Conservation (phyloP, 1,140 invertebrate species). For the Heliothis subflexa region DNA sequence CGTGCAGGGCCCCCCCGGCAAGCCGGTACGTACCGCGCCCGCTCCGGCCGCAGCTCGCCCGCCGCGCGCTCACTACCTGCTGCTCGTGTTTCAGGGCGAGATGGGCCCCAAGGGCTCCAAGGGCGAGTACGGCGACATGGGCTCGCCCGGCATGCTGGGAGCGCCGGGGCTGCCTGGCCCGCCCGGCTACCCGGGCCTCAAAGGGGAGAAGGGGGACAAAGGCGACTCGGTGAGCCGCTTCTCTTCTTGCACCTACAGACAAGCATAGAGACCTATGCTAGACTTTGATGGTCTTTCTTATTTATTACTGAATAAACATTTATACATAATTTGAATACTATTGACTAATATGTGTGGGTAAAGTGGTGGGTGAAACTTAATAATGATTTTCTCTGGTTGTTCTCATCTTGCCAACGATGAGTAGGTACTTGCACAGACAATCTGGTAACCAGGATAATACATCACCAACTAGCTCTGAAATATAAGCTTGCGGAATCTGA, state of each 20-base stretch:
- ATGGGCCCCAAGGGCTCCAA: constrained; percentile 95
- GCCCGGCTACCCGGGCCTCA: constrained; percentile 95
- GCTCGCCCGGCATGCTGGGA: constrained; percentile 94
- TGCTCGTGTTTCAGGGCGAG: constrained; percentile 87
- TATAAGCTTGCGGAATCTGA: no score
- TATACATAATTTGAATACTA: no score
- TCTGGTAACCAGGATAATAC: no score
- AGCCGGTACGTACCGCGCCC: constrained; percentile 87
- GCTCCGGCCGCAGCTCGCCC: background rate
- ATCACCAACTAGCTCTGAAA: no score
- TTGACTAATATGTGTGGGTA: no score
- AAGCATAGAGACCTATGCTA: no score
- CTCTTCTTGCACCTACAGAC: constrained; percentile 48
- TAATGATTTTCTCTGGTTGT: no score
- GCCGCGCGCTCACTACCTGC: no score
- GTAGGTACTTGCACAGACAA: no score
- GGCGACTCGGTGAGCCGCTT: constrained; percentile 93
- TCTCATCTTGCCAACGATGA: no score
- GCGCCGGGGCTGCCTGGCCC: constrained; percentile 90
- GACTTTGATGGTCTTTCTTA: background rate
- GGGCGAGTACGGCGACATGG: constrained; percentile 96
- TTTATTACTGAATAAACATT: no score
- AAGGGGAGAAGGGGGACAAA: constrained; percentile 96
- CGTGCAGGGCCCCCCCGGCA: constrained; percentile 94
- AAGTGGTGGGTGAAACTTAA: no score